Percentiles rank a stretch among this genome's conserved stretches.
phyloP scores from a whole-genome alignment of 2,888 invertebrate genomes.

The Slavum lentiscoides region DNA sequence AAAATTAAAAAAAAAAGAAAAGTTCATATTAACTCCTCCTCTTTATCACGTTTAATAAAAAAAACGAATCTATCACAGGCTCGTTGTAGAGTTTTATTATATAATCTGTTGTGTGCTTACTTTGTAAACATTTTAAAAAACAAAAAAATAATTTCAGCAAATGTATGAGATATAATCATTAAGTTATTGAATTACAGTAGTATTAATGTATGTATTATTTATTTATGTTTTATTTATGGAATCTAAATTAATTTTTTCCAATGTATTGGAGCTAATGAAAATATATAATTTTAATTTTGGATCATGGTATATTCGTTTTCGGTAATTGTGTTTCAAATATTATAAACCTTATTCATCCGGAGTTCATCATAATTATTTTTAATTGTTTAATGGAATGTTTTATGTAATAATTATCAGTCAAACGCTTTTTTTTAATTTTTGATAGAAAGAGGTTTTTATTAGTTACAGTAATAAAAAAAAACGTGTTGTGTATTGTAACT shows the following conservation, averaged over 20 bases:
- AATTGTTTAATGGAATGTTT: too few relatives aligned
- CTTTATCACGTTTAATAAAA: background rate
- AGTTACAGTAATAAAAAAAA: too few relatives aligned
- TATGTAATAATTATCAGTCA: too few relatives aligned
- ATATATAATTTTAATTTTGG: conserved; percentile 30
- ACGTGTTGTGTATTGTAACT: too few relatives aligned
- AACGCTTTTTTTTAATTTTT: too few relatives aligned
- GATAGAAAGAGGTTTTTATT: too few relatives aligned
- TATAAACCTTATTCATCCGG: too few relatives aligned
- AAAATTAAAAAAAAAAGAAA: conserved; percentile 8
- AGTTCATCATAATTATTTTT: too few relatives aligned
- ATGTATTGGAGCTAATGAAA: conserved; percentile 18
- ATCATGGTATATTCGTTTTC: background rate
- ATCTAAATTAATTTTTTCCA: conserved; percentile 22
- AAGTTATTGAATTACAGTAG: conserved; percentile 40
- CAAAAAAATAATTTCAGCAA: conserved; percentile 14
- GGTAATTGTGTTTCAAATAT: background rate
- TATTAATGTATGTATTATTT: conserved; percentile 32
- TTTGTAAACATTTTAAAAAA: conserved; percentile 30
- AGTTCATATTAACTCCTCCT: background rate
- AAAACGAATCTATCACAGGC: conserved; percentile 7
- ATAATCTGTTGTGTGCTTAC: conserved; percentile 39
- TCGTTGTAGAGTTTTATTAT: conserved; percentile 23
- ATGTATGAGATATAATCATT: conserved; percentile 24
- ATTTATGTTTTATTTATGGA: conserved; percentile 30